These are phyloP conservation scores for Phalacrocorax brasilianus DNA, from an alignment of 2,113 vertebrate species.

Conservation along the genomic window DNA sequence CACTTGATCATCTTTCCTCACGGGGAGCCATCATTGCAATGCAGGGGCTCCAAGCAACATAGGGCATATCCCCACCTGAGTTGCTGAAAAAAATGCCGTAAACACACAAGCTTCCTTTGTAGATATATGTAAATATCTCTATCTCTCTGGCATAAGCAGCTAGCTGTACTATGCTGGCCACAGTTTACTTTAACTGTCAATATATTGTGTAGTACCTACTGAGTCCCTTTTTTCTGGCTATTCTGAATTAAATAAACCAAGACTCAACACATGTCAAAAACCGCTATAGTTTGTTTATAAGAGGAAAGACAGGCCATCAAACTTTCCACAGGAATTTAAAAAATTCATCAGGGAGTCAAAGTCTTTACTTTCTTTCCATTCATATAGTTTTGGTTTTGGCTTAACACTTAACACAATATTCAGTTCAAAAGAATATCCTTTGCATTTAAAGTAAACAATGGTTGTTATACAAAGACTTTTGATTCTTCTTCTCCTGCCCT, in stretches of 20 bases:
- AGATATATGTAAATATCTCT: neutral
- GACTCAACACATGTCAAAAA: slow-evolving; percentile 74
- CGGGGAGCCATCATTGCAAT: rapidly evolving
- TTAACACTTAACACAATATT: slow-evolving; percentile 79
- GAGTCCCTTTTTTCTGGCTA: slow-evolving; percentile 54
- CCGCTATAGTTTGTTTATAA: slow-evolving; percentile 78
- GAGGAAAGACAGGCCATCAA: slow-evolving; percentile 75
- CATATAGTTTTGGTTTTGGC: slow-evolving; percentile 86
- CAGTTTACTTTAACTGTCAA: slow-evolving; percentile 50
- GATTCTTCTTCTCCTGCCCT: slow-evolving; percentile 63
- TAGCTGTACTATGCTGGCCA: neutral
- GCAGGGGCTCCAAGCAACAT: neutral
- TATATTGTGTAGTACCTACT: slow-evolving; percentile 55
- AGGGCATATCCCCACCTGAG: neutral
- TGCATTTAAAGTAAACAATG: slow-evolving; percentile 74
- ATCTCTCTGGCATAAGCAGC: neutral
- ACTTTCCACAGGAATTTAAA: slow-evolving; percentile 84
- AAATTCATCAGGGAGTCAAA: slow-evolving; percentile 79
- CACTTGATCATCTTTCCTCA: neutral
- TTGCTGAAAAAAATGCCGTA: neutral
- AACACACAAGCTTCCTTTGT: neutral
- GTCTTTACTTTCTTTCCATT: slow-evolving; percentile 84
- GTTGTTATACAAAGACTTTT: slow-evolving; percentile 64
- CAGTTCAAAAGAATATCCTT: slow-evolving; percentile 79
- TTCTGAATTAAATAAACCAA: slow-evolving; percentile 79